Evolutionary conservation across 2,113 vertebrate genomes (phyloP).

Genomic region (Scortum barcoo): DNA sequence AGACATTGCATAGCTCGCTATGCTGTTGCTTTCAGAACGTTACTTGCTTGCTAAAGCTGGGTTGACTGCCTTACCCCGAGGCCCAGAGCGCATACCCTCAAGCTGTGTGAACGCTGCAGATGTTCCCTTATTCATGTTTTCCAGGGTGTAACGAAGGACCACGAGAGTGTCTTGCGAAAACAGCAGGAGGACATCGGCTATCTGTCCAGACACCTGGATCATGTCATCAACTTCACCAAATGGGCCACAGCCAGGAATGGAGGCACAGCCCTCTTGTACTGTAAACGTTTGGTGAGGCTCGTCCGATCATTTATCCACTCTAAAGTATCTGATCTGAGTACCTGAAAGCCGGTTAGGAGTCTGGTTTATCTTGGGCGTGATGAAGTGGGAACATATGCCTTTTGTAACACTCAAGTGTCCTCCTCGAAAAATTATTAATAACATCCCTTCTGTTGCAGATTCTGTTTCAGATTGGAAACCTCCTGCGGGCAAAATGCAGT

Average conservation of each 20-base stretch:
- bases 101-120: constrained; percentile 36
- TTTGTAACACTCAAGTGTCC: constrained; percentile 25
- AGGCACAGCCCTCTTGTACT: constrained; percentile 84
- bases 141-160: constrained; percentile 91
- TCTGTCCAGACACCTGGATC: constrained; percentile 93
- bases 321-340: not conserved
- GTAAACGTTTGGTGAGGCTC: constrained; percentile 77
- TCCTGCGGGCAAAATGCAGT: constrained; percentile 82
- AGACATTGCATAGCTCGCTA: constrained; percentile 1
- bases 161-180: constrained; percentile 90
- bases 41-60: constrained; percentile 1
- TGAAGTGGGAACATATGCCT: constrained; percentile 50
- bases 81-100: constrained; percentile 36
- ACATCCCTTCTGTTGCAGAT: constrained; percentile 77
- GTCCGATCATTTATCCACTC: constrained; percentile 7
- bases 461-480: constrained; percentile 83
- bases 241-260: constrained; percentile 94
- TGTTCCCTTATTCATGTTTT: constrained; percentile 37
- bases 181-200: constrained; percentile 93
- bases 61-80: constrained; percentile 19
- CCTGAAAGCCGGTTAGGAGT: not conserved
- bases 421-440: constrained; percentile 53
- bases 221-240: constrained; percentile 94
- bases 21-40: constrained; percentile 13
- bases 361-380: not conserved